Evolutionary conservation across 2,888 invertebrate genomes (phyloP).

Genomic region (Arge pagana): DNA sequence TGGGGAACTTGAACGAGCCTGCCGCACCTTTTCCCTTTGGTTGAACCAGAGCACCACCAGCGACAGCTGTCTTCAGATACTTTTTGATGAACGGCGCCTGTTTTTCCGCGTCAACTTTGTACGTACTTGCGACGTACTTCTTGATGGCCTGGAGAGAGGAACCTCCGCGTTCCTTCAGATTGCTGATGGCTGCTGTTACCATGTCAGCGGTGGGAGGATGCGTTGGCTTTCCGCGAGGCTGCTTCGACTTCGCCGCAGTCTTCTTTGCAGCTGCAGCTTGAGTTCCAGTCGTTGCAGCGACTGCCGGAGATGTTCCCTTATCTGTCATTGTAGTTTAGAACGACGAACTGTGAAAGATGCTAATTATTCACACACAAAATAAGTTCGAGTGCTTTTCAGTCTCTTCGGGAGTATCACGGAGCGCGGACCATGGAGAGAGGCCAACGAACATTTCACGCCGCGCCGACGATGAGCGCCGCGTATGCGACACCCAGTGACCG

Average conservation of each 20-base stretch:
- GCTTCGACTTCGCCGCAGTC: conserved; percentile 5
- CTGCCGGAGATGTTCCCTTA: conserved; percentile 11
- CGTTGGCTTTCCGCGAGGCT: conserved; percentile 28
- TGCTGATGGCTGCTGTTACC: conserved; percentile 49
- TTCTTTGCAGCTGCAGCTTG: conserved; percentile 6
- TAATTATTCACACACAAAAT: neutral
- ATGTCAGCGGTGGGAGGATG: conserved; percentile 56
- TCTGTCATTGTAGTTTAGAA: conserved; percentile 5
- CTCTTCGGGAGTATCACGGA: conserved; percentile 1
- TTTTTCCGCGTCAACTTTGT: conserved; percentile 64
- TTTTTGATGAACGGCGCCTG: conserved; percentile 63
- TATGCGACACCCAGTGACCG: too few species aligned
- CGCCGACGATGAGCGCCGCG: too few species aligned
- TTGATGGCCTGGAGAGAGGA: conserved; percentile 61
- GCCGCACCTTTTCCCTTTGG: conserved; percentile 61
- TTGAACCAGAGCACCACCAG: conserved; percentile 58
- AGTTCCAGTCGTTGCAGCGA: conserved; percentile 6
- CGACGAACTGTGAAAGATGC: too few species aligned
- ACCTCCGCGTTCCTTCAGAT: conserved; percentile 47
- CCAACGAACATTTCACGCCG: conserved; percentile 16
- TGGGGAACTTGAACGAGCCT: conserved; percentile 59
- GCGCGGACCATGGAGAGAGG: conserved; percentile 25
- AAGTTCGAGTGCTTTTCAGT: neutral
- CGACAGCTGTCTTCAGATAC: conserved; percentile 62
- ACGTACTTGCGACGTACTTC: conserved; percentile 65